A percentile compares a stretch with the other conserved stretches of the same genome.
phyloP scores from a whole-genome alignment of 2,797 vertebrate species.

The Meriones psammophilus region DNA sequence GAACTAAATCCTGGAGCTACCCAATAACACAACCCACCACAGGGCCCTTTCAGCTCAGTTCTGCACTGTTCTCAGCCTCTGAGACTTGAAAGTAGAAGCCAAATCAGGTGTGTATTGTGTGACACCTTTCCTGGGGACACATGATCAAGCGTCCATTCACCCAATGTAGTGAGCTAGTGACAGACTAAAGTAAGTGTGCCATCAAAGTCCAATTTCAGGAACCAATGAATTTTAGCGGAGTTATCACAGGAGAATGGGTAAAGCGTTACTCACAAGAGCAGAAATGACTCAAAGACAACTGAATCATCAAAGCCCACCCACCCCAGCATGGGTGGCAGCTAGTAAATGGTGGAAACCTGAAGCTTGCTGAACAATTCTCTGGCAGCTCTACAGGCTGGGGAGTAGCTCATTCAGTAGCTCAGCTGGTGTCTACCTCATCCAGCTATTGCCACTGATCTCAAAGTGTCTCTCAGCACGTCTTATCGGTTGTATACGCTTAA shows the following conservation, averaged over 20 bases:
- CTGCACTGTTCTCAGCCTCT: background rate
- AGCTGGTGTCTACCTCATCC: background rate
- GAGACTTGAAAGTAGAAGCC: background rate
- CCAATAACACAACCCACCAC: accelerated
- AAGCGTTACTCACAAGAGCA: background rate
- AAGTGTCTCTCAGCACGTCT: background rate
- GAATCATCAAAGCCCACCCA: background rate
- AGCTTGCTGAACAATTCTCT: background rate
- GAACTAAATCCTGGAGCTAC: background rate
- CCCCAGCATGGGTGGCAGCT: background rate
- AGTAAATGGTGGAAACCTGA: background rate
- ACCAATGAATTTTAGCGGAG: background rate
- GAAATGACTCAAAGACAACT: background rate
- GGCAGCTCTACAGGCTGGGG: background rate
- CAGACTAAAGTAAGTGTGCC: background rate
- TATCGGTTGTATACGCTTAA: background rate
- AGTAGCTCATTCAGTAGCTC: background rate
- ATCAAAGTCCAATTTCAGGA: background rate
- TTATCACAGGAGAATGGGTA: background rate
- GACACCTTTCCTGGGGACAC: background rate
- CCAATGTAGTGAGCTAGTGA: background rate
- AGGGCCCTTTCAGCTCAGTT: background rate
- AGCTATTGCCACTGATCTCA: background rate
- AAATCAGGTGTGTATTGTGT: background rate
- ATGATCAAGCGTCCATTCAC: background rate